These are phyloP conservation scores for Sternotherus odoratus DNA, from an alignment of 2,797 vertebrate genomes.

Conservation along the genomic window DNA sequence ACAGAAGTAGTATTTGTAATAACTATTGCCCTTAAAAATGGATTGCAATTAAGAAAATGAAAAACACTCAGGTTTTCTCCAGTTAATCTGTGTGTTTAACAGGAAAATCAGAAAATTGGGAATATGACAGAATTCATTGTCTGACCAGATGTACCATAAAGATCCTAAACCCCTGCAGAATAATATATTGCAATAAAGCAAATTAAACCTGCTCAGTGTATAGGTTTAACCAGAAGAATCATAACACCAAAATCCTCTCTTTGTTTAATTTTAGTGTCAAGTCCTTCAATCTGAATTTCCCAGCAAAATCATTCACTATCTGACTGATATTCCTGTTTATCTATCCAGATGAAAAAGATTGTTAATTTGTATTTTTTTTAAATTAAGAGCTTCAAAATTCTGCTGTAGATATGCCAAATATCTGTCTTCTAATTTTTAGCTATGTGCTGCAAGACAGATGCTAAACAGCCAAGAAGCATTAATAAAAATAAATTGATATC, in stretches of 20 bases:
- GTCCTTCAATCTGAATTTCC: constrained; percentile 33
- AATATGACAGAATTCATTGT: constrained; percentile 36
- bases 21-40: constrained; percentile 40
- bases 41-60: constrained; percentile 29
- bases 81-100: constrained; percentile 55
- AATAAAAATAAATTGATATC: background rate
- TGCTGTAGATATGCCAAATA: constrained; percentile 6
- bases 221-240: background rate
- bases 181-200: constrained; percentile 38
- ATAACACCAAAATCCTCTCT: constrained; percentile 46
- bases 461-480: constrained; percentile 23
- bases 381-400: constrained; percentile 8
- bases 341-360: constrained; percentile 17
- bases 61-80: background rate
- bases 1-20: background rate
- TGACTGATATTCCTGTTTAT: constrained; percentile 59
- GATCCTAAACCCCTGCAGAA: constrained; percentile 50
- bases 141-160: constrained; percentile 56
- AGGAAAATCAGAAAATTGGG: constrained; percentile 34
- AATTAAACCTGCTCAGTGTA: constrained; percentile 36
- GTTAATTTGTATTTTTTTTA: constrained; percentile 9
- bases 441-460: background rate
- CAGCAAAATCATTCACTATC: constrained; percentile 44
- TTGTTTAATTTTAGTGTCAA: constrained; percentile 35
- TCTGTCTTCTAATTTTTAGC: constrained; percentile 33